phyloP scores from a whole-genome alignment of 64 coral and sea anemone genomes.

The Montipora sp. region DNA sequence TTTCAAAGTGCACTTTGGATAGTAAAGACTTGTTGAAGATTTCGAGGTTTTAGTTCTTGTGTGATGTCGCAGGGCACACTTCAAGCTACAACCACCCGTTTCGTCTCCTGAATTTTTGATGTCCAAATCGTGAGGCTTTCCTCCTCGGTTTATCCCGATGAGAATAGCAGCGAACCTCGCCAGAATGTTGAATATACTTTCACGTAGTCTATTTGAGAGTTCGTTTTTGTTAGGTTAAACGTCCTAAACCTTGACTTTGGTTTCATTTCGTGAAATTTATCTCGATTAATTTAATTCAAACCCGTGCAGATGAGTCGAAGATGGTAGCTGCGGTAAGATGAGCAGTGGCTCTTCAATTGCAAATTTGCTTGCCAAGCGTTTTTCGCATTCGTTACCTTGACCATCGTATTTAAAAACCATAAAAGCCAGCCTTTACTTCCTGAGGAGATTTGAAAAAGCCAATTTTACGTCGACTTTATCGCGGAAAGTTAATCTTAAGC shows the following conservation, averaged over 20 bases:
- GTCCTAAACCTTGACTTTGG: not conserved
- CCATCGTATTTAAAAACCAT: not conserved
- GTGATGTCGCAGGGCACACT: not conserved
- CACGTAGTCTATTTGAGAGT: too few relatives aligned
- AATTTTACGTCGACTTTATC: not conserved
- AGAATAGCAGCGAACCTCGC: not conserved
- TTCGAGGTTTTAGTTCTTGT: not conserved
- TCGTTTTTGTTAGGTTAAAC: not conserved
- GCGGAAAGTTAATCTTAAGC: not conserved
- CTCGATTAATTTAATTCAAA: not conserved
- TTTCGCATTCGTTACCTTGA: too few relatives aligned
- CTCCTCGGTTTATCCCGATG: not conserved
- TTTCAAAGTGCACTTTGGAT: not conserved
- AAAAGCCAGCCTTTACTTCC: not conserved
- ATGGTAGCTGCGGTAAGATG: constrained; percentile 4
- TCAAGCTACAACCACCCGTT: constrained; percentile 24
- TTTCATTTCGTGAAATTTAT: constrained; percentile 30
- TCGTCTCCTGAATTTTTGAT: constrained; percentile 47
- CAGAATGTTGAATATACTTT: not conserved
- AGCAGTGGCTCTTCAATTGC: not conserved
- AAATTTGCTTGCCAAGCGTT: not conserved
- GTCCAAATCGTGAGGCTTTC: constrained; percentile 3
- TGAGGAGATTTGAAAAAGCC: not conserved
- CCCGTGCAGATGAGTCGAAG: not conserved
- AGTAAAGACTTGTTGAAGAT: not conserved